Evolutionary conservation across 2,888 invertebrate species (phyloP), one percentile per base, ranked within the genome.

Genomic region (Eupithecia exiguata): DNA sequence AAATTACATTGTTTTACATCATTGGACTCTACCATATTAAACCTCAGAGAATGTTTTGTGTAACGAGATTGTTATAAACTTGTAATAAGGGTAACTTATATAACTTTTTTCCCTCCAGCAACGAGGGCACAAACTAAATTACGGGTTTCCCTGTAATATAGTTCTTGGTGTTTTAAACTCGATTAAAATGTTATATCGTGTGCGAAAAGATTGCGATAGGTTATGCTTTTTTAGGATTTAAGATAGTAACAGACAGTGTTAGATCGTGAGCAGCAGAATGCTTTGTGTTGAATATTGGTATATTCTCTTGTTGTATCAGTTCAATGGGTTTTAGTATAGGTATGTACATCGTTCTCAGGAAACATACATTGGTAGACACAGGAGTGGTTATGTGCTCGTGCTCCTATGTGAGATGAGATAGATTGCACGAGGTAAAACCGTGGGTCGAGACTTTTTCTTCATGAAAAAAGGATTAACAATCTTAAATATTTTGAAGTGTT

Each of bases 241-340:
- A 77, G 25, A 58, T 49, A 72, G 72, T 74, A 76, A 75, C 82
- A 81, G 83, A 75, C 81, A 81, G 83, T 80, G 78, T 83, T 82
- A 79, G 75, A 79, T 76, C 74, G 78, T 79, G 80, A 80, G 82
- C 80, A 75, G 81, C 74, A 84, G 83, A 86, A 86, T 84, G 83
- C 77, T 72, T 78, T 78, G 80, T 80, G 74, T 71, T 69, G 68
- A 61, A 61, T 71, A 68, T 77, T 76, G 80, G 79, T 77, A 76
- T 80, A 67, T 70, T 49, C 74, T 76, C 81, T 79, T 75, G 78
- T 78, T 79, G 75, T 70, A 80, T 69, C 43, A 72, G 68, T 68
- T 76, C 75, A 70, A 74, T 76, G 69, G 69, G 72, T 65, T 49
- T 74, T 49, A 18, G 49, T 18, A 7, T 38, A 49, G 18, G 16